phyloP scores from a whole-genome alignment of 1,140 invertebrate genomes.

The Caenorhabditis elegans region DNA sequence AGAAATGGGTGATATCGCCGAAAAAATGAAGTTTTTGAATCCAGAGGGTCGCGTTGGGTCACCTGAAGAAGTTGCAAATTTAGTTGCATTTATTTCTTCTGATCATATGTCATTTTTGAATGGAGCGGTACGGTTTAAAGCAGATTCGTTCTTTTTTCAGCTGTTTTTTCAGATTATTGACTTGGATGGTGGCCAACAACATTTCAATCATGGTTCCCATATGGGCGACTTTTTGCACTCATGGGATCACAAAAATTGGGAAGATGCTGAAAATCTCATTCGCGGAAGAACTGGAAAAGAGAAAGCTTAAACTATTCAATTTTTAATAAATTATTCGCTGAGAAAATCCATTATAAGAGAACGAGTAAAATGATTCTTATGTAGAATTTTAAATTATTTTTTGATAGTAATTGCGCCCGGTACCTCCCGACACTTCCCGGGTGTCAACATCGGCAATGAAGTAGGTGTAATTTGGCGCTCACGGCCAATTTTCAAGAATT shows the following conservation, averaged over 20 bases:
- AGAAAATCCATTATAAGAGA: too few relatives aligned
- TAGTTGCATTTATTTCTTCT: constrained; percentile 71
- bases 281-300: constrained; percentile 48
- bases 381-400: too few relatives aligned
- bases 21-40: background rate
- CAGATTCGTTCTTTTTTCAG: too few relatives aligned
- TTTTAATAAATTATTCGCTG: too few relatives aligned
- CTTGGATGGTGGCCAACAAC: constrained; percentile 50
- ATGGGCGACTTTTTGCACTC: constrained; percentile 35
- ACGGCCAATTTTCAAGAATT: too few relatives aligned
- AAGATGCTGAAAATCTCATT: constrained; percentile 39
- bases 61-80: constrained; percentile 71
- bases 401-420: too few relatives aligned
- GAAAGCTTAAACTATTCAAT: too few relatives aligned
- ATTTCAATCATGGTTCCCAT: constrained; percentile 29
- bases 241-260: constrained; percentile 40
- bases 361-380: too few relatives aligned
- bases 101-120: constrained; percentile 72
- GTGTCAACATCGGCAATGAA: too few relatives aligned
- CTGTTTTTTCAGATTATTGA: constrained; percentile 50
- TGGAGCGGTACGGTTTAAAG: constrained; percentile 67
- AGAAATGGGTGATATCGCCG: constrained; percentile 14
- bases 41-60: constrained; percentile 68
- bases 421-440: too few relatives aligned
- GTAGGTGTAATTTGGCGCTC: too few relatives aligned